Conservation (phyloP, 2,888 invertebrate species). For the Halictus quadricinctus region DNA sequence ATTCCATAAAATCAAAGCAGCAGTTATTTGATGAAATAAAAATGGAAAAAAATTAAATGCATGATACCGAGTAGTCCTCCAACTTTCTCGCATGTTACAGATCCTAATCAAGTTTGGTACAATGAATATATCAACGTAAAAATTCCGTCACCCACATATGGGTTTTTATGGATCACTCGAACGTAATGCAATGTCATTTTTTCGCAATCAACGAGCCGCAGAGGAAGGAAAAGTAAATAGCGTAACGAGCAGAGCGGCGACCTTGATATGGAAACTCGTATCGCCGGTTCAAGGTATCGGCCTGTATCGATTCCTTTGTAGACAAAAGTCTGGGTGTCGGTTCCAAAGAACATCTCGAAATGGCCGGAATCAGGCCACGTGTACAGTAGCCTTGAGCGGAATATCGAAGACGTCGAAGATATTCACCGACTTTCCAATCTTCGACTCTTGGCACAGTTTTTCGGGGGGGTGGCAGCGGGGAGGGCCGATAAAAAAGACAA, state of each 20-base stretch:
- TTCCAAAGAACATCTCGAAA: slow-evolving; percentile 59
- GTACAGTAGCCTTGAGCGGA: slow-evolving; percentile 60
- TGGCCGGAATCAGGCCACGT: slow-evolving; percentile 58
- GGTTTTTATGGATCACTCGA: too few species aligned
- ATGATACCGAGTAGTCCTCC: too few species aligned
- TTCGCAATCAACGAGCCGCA: not conserved
- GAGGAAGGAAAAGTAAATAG: slow-evolving; percentile 45
- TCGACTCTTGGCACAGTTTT: slow-evolving; percentile 61
- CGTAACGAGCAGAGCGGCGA: slow-evolving; percentile 41
- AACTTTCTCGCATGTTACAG: too few species aligned
- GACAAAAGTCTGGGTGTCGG: slow-evolving; percentile 55
- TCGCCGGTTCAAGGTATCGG: slow-evolving; percentile 58
- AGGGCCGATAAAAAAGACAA: slow-evolving; percentile 52
- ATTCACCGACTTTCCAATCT: slow-evolving; percentile 62
- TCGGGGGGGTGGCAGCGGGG: slow-evolving; percentile 4
- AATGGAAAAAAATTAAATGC: too few species aligned
- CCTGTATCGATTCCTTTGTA: slow-evolving; percentile 59
- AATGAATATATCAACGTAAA: too few species aligned
- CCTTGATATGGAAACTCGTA: slow-evolving; percentile 59
- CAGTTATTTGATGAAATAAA: too few species aligned
- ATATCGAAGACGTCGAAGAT: slow-evolving; percentile 61
- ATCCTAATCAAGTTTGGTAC: too few species aligned
- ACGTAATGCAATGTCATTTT: too few species aligned
- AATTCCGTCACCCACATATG: too few species aligned
- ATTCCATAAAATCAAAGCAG: too few species aligned